Base-by-base conservation (phyloP, 2,888 invertebrate species). In the Tanypteryx hageni region DNA sequence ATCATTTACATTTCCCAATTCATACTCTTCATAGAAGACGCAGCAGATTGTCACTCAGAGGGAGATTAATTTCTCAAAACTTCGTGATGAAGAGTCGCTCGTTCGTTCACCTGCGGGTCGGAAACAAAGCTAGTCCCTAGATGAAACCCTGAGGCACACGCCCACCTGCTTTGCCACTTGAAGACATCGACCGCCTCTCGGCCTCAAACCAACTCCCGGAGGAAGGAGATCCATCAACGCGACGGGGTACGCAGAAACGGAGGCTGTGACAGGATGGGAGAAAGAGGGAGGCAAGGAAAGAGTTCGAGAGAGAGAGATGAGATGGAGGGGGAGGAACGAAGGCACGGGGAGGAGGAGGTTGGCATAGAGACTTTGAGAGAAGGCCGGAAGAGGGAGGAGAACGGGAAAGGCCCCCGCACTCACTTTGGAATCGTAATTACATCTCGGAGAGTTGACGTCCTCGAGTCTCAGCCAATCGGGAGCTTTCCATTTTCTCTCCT, bases 371-470 rank as follows among this genome's bases (percentile, higher is more conserved):
- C 44, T n/a, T 44, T 44, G 64, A 44, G 18, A 68, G 89, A 89
- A 44, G 89, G 89, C 14, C 18, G 89, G 59, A 61, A 61, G 76
- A 27, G 59, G 61, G 86, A 10, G 22, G 59, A 44, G 89, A 89
- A 64, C 64, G 89, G 89, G 44, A 89, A 89, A 89, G 89, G 89
- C 89, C 64, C 89, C 89, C 89, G 68, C 89, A 89, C 89, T 89
- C 89, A 89, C 89, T 89, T 89, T 89, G 89, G 89, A 89, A 89
- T 89, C 89, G 89, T 89, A 89, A 89, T 89, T 89, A 89, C 89
- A 89, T 89, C 89, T 89, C 89, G 89, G 44, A 89, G 89, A 89
- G 89, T 89, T 89, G 89, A 89, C 89, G 89, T 89, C 89, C 89
- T 89, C 89, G n/a, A 89, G 89, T 61, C 64, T 89, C 59, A 89